Evolutionary conservation across 2,888 invertebrate species (phyloP), one percentile per base, ranked within the genome.

Genomic region (Conchocele bisecta): DNA sequence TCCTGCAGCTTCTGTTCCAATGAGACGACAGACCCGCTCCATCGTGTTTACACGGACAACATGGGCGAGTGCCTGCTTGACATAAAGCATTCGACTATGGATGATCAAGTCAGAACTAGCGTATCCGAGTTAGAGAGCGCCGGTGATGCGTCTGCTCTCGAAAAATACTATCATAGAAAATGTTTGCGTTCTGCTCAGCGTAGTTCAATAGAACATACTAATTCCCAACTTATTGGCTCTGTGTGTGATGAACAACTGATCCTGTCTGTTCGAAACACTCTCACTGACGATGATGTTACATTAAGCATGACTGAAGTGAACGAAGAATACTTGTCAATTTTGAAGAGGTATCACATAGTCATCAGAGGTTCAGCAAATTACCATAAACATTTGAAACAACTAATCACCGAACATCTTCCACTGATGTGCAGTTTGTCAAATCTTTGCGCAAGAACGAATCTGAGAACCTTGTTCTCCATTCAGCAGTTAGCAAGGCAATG

Each of bases 211-310:
- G 11, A 35, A 24, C 24, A 33, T 17, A 28, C 4, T 6, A 4
- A 26, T 3, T n/a, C 28, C 3, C 15, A 24, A 20, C 26, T 28
- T 24, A 48, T 35, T 13, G 35, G 35, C 15, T 33, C 53, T 20
- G 15, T 35, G 22, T 53, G 53, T 35, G 53, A 35, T 6, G 35
- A 35, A 33, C 35, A 53, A 31, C 37, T 53, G 20, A 2, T 53
- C 20, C 3, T 53, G 2, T n/a, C 53, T 17, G 37, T 53, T 5
- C 53, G 37, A 37, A 53, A 2, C 11, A 53, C 53, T 22, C 53
- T 53, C 22, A 42, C 29, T 41, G 57, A 24, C 7, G 57, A 57
- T 57, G 42, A 41, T 42, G 29, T 57, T 41, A 57, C 42, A 39
- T n/a, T 57, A 22, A 42, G 24, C 29, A 42, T 57, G 42, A 15